Evolutionary conservation across 1,140 invertebrate genomes (phyloP).

Genomic region (Plutomurus gul): DNA sequence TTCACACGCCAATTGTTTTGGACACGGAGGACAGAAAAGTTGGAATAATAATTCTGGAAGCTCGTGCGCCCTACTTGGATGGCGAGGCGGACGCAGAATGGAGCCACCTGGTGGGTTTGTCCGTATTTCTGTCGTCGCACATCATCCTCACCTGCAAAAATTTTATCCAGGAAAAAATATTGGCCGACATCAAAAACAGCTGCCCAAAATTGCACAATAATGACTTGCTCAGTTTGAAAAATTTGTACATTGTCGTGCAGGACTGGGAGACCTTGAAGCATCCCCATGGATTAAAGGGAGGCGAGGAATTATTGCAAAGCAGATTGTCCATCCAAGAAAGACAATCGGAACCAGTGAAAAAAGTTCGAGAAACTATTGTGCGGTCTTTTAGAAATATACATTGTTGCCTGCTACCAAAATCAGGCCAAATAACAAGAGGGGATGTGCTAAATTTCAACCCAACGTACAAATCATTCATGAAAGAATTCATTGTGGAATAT

Average conservation of each 20-base stretch:
- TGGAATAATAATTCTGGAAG: background rate
- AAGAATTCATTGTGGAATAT: too few relatives aligned
- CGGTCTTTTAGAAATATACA: background rate
- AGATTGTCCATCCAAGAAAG: background rate
- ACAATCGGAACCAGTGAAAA: background rate
- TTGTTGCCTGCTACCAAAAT: background rate
- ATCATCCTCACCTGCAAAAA: background rate
- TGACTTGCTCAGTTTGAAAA: background rate
- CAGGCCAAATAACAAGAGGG: background rate
- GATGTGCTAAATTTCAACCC: too few relatives aligned
- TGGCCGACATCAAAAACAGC: background rate
- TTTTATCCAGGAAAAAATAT: background rate
- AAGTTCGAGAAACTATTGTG: background rate
- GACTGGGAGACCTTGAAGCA: background rate
- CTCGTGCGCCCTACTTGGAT: background rate
- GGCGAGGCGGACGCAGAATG: background rate
- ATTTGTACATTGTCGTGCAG: background rate
- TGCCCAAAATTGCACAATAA: background rate
- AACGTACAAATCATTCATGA: too few relatives aligned
- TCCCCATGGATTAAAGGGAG: background rate
- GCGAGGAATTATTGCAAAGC: background rate
- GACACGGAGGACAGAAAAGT: background rate
- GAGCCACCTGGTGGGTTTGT: background rate
- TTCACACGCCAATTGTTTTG: background rate
- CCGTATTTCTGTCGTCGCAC: background rate